phyloP scores from a whole-genome alignment of 92 coral and sea anemone species.

The Muricea muricata region DNA sequence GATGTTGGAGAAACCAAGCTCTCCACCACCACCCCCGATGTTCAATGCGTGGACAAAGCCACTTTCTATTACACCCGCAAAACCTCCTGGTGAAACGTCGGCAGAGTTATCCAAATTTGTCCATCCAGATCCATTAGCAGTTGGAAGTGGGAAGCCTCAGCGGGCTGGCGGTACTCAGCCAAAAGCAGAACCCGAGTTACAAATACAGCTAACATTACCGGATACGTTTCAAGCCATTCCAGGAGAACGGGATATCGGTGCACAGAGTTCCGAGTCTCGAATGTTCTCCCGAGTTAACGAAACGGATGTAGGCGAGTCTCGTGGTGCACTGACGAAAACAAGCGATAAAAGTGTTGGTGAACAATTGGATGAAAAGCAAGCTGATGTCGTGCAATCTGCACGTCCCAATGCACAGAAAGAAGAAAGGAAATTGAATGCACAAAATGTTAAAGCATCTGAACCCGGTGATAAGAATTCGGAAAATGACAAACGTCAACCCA shows the following conservation, averaged over 20 bases:
- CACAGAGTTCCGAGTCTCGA: slow-evolving; percentile 9
- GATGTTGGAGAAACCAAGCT: slow-evolving; percentile 83
- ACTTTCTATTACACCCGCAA: slow-evolving; percentile 88
- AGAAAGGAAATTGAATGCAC: neutral
- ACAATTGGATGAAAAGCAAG: neutral
- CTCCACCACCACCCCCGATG: slow-evolving; percentile 86
- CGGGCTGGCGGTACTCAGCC: slow-evolving; percentile 27
- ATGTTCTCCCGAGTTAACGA: neutral
- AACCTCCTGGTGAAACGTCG: slow-evolving; percentile 73
- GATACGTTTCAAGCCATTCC: slow-evolving; percentile 34
- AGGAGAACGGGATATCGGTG: slow-evolving; percentile 16
- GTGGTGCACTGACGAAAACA: neutral
- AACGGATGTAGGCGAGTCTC: neutral
- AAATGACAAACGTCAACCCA: slow-evolving; percentile 14
- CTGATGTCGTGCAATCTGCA: neutral
- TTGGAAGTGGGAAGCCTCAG: slow-evolving; percentile 96
- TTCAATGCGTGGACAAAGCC: slow-evolving; percentile 99
- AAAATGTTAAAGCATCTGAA: neutral
- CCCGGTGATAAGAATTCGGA: slow-evolving; percentile 12
- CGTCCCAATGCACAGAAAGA: neutral
- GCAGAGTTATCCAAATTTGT: slow-evolving; percentile 61
- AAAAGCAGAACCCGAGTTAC: slow-evolving; percentile 33
- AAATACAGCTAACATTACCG: slow-evolving; percentile 29
- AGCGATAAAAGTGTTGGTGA: neutral
- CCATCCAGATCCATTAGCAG: slow-evolving; percentile 94